Evolutionary conservation across 2,113 vertebrate species (phyloP).

Genomic region (Procavia capensis): DNA sequence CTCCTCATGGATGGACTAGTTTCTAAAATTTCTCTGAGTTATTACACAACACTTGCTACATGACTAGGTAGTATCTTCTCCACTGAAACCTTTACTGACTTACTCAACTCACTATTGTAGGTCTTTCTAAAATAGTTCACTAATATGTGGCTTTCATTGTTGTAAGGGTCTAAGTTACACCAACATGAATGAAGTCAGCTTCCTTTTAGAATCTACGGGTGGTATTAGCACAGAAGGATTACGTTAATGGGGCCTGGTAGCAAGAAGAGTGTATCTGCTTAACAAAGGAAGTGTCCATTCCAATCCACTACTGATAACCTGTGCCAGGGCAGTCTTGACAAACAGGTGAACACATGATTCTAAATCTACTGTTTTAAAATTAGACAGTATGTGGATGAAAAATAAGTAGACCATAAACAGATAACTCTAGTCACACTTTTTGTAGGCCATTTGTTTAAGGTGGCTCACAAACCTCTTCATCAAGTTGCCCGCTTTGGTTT

Average conservation of each 20-base stretch:
- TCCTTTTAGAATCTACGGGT: not conserved
- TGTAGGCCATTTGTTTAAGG: not conserved
- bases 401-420: not conserved
- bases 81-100: not conserved
- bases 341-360: not conserved
- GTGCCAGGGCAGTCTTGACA: not conserved
- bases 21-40: not conserved
- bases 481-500: not conserved
- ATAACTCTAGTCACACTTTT: not conserved
- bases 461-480: not conserved
- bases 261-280: not conserved
- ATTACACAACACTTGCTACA: not conserved
- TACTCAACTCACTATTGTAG: not conserved
- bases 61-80: not conserved
- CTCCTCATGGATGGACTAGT: not conserved
- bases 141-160: too few relatives aligned
- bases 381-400: not conserved
- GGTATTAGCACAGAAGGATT: not conserved
- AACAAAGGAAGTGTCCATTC: not conserved
- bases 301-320: not conserved
- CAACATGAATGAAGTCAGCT: not conserved
- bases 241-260: not conserved
- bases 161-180: not conserved
- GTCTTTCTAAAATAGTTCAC: not conserved
- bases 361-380: not conserved